Conservation (phyloP, 1,140 invertebrate species). For the Acyrthosiphon pisum region DNA sequence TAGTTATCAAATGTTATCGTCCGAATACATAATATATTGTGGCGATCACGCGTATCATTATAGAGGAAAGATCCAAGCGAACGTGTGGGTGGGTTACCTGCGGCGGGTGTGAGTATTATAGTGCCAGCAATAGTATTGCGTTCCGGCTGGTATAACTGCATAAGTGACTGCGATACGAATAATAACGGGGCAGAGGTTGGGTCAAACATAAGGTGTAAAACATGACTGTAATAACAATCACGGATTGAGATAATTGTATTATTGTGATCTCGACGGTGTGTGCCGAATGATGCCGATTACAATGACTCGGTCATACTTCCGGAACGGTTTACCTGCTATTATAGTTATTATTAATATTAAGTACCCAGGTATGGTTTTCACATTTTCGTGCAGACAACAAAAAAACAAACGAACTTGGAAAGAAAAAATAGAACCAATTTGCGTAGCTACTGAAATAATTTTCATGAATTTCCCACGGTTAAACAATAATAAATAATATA, state of each 20-base stretch:
- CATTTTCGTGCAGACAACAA: neutral
- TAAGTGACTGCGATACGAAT: neutral
- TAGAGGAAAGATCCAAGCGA: neutral
- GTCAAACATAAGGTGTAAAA: neutral
- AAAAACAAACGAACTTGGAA: neutral
- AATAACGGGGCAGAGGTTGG: neutral
- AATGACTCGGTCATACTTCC: neutral
- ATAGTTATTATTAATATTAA: neutral
- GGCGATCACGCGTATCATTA: neutral
- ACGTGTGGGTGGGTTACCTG: neutral
- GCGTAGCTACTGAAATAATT: neutral
- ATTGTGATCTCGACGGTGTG: neutral
- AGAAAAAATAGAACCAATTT: neutral
- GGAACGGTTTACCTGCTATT: neutral
- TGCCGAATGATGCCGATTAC: neutral
- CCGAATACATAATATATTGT: neutral
- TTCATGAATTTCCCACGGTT: neutral
- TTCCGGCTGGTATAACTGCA: neutral
- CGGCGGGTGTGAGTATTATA: neutral
- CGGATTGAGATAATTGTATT: neutral
- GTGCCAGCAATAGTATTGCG: neutral
- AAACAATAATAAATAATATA: neutral
- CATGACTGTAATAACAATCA: neutral
- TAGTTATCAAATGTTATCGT: neutral
- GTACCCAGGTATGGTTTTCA: neutral